Conservation (phyloP, 2,888 invertebrate species). For the Sminthurides aquaticus region DNA sequence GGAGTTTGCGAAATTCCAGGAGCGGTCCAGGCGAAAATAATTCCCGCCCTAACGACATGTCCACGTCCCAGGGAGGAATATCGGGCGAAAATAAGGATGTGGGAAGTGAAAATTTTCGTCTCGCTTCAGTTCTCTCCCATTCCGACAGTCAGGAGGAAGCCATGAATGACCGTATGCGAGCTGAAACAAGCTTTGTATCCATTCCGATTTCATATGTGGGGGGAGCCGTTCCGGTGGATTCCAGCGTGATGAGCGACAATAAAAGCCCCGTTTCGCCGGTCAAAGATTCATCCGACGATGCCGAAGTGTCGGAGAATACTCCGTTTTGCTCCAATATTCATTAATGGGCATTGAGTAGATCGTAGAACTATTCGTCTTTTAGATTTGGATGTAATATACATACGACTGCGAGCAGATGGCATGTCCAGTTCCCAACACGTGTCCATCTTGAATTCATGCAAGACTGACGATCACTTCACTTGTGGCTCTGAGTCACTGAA, state of each 20-base stretch:
- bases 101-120: neutral
- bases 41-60: neutral
- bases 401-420: neutral
- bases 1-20: neutral
- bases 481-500: too few relatives aligned
- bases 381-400: neutral
- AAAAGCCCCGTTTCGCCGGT: neutral
- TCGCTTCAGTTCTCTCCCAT: neutral
- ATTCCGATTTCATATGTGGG: neutral
- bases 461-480: too few relatives aligned
- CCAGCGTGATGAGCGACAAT: neutral
- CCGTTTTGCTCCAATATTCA: neutral
- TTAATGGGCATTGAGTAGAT: too few relatives aligned
- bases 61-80: neutral
- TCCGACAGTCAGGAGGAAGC: neutral
- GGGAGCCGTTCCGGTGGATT: neutral
- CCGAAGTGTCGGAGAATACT: neutral
- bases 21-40: too few relatives aligned
- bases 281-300: neutral
- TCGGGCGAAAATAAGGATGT: neutral
- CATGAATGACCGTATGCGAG: constrained; percentile 15
- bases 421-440: too few relatives aligned
- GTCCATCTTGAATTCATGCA: too few relatives aligned
- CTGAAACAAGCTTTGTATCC: constrained; percentile 37
- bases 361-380: too few relatives aligned